Percentiles rank a stretch among this genome's conserved stretches.
Conservation (phyloP, 2,113 vertebrate species). For the Struthidea cinerea region DNA sequence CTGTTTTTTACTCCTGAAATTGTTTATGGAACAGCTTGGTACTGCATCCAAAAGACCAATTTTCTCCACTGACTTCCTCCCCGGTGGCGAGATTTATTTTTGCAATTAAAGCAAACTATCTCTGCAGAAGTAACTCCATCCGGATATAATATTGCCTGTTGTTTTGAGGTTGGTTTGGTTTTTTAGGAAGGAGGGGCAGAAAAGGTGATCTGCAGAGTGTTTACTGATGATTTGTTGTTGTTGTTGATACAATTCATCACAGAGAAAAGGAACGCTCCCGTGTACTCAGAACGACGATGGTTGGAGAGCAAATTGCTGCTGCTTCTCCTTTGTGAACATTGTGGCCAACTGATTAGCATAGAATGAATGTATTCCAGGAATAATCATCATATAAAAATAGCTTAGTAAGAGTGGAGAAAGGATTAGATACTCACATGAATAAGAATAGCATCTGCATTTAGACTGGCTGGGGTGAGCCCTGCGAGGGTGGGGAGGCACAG, state of each 20-base stretch:
- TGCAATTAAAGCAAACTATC: constrained; percentile 74
- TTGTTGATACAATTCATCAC: constrained; percentile 49
- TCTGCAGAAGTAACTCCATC: constrained; percentile 67
- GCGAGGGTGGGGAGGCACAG: constrained; percentile 12
- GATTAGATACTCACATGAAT: constrained; percentile 73
- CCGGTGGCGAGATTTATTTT: constrained; percentile 68
- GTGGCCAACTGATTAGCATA: constrained; percentile 65
- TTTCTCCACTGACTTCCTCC: constrained; percentile 67
- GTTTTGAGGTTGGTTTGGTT: constrained; percentile 2
- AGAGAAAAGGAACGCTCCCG: not conserved
- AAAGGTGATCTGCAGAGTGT: constrained; percentile 45
- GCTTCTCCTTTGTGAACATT: constrained; percentile 54
- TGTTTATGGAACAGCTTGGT: constrained; percentile 69
- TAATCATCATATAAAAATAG: constrained; percentile 75
- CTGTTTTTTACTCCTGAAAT: constrained; percentile 22
- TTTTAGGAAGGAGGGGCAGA: constrained; percentile 40
- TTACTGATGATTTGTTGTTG: constrained; percentile 34
- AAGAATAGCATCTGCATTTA: constrained; percentile 64
- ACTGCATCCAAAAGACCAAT: constrained; percentile 67
- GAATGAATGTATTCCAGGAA: constrained; percentile 67
- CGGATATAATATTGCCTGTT: constrained; percentile 43
- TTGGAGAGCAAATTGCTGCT: constrained; percentile 60
- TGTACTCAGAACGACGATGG: constrained; percentile 36
- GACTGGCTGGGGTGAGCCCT: constrained; percentile 41
- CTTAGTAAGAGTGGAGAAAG: constrained; percentile 63